These are phyloP conservation scores for Cosmopolites sordidus DNA, from an alignment of 2,888 invertebrate genomes.

Conservation along the genomic window DNA sequence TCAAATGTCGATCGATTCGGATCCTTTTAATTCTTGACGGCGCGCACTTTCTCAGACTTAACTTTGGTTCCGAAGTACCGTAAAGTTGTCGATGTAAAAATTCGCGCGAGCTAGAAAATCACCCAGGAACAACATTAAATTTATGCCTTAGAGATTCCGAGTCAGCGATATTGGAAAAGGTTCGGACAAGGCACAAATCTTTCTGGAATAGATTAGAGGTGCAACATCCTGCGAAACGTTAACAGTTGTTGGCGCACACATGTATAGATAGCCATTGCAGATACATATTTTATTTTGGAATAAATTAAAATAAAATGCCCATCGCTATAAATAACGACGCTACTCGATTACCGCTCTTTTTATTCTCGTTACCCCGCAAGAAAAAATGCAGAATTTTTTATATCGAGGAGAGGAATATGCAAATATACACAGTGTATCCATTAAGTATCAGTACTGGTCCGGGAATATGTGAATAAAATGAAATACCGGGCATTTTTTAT, in stretches of 20 bases:
- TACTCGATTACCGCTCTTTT: background rate
- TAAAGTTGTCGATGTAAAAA: background rate
- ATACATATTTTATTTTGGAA: slow-evolving; percentile 20
- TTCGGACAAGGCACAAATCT: slow-evolving; percentile 22
- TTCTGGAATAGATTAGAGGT: slow-evolving; percentile 18
- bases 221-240: slow-evolving; percentile 14
- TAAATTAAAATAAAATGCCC: slow-evolving; percentile 17
- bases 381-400: no score
- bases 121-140: slow-evolving; percentile 11
- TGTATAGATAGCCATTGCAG: slow-evolving; percentile 19
- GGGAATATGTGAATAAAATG: no score
- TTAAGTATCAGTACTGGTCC: no score
- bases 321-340: slow-evolving; percentile 11
- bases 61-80: no score
- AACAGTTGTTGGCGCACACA: slow-evolving; percentile 19
- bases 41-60: no score
- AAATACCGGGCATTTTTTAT: no score
- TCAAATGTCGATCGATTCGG: no score
- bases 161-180: slow-evolving; percentile 18
- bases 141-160: slow-evolving; percentile 14
- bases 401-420: no score
- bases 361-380: no score
- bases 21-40: no score
- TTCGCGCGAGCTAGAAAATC: slow-evolving; percentile 8
- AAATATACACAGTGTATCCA: no score